Percentiles rank a stretch among this genome's conserved stretches.
Evolutionary conservation across 1,140 invertebrate species (phyloP).

Genomic region (Rhyzopertha dominica): DNA sequence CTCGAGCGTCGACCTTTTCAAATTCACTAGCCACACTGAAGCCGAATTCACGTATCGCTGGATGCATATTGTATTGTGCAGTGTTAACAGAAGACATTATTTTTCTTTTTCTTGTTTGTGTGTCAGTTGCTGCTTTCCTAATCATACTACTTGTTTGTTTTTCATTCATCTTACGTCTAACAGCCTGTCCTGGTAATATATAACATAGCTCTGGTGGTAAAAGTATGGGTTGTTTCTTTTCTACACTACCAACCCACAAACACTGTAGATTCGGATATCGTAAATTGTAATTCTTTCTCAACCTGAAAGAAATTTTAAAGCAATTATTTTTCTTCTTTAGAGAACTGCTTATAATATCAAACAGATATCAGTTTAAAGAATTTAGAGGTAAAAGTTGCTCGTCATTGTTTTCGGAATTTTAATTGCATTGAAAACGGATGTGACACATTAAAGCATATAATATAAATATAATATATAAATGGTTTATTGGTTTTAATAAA

Average conservation of each 20-base stretch:
- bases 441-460: too few relatives aligned
- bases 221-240: slow-evolving; percentile 47
- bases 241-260: slow-evolving; percentile 54
- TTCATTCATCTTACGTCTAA: slow-evolving; percentile 50
- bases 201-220: slow-evolving; percentile 59
- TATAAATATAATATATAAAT: too few relatives aligned
- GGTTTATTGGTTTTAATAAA: too few relatives aligned
- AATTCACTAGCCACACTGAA: slow-evolving; percentile 52
- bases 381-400: too few relatives aligned
- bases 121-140: slow-evolving; percentile 55
- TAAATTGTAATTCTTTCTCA: slow-evolving; percentile 48
- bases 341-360: too few relatives aligned
- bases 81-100: slow-evolving; percentile 55
- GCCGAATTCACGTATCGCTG: slow-evolving; percentile 54
- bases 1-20: slow-evolving; percentile 52
- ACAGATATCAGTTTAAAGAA: too few relatives aligned
- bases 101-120: slow-evolving; percentile 55
- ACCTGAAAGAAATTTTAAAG: too few relatives aligned
- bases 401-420: too few relatives aligned
- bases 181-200: slow-evolving; percentile 56
- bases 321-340: too few relatives aligned
- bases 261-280: slow-evolving; percentile 54
- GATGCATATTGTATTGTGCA: slow-evolving; percentile 48
- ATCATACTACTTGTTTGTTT: slow-evolving; percentile 63
- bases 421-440: too few relatives aligned